Conservation (phyloP, 2,888 invertebrate species). For the Heliothis peltigera region DNA sequence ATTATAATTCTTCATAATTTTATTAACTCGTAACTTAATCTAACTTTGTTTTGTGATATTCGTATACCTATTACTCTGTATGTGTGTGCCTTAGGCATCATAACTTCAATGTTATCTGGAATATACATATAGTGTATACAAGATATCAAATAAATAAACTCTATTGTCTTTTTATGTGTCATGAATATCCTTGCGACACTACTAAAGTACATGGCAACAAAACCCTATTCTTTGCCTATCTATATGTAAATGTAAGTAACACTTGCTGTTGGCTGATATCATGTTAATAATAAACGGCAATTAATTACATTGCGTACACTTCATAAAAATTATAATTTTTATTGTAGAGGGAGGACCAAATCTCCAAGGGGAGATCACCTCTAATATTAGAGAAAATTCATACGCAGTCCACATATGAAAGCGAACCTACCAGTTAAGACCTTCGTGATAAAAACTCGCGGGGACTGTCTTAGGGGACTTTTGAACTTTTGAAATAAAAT, state of each 20-base stretch:
- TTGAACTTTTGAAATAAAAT: slow-evolving; percentile 61
- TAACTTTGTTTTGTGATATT: too few species aligned
- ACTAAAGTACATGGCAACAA: slow-evolving; percentile 6
- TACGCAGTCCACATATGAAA: slow-evolving; percentile 41
- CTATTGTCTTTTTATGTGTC: not conserved
- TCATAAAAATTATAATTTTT: slow-evolving; percentile 22
- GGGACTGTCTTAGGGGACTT: slow-evolving; percentile 53
- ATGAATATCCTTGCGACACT: not conserved
- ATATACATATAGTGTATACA: not conserved
- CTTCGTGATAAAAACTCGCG: slow-evolving; percentile 53
- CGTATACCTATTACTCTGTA: too few species aligned
- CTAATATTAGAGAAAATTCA: slow-evolving; percentile 5
- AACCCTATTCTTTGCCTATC: slow-evolving; percentile 3
- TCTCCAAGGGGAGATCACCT: not conserved
- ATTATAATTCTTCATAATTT: too few species aligned
- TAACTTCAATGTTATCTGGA: too few species aligned
- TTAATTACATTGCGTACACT: slow-evolving; percentile 11
- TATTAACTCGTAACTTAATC: too few species aligned
- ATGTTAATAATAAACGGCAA: slow-evolving; percentile 20
- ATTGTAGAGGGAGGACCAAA: not conserved
- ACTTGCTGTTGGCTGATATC: slow-evolving; percentile 10
- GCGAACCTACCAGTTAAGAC: slow-evolving; percentile 36
- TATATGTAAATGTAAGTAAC: slow-evolving; percentile 24
- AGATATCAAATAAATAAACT: not conserved
- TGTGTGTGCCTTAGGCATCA: too few species aligned